phyloP scores from a whole-genome alignment of 2,113 vertebrate genomes.

The Gadus macrocephalus region DNA sequence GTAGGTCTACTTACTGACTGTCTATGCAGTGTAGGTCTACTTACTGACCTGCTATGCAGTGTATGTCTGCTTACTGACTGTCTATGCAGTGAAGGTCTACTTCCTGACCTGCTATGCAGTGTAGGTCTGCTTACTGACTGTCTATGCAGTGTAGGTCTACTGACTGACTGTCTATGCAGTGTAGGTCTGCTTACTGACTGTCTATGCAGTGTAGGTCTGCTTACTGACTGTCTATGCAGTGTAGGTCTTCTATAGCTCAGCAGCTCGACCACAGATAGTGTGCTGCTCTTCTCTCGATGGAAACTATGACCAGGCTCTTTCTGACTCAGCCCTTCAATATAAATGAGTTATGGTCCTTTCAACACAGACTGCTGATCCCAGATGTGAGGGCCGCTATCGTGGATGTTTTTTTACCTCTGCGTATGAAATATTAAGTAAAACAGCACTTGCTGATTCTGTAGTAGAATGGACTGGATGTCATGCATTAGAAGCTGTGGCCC shows the following conservation, averaged over 20 bases:
- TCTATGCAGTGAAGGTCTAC: no score
- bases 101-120: no score
- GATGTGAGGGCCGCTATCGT: not conserved
- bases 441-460: conserved; percentile 17
- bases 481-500: conserved; percentile 18
- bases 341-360: conserved; percentile 25
- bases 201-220: no score
- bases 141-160: no score
- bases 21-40: no score
- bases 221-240: no score
- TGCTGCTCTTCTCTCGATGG: not conserved
- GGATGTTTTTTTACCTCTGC: not conserved
- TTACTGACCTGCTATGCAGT: no score
- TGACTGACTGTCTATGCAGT: no score
- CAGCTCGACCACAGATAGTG: not conserved
- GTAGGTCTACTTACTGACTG: no score
- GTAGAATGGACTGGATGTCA: conserved; percentile 36
- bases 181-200: no score
- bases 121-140: no score
- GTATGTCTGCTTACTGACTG: no score
- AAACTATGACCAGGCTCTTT: conserved; percentile 7
- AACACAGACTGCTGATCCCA: conserved; percentile 9
- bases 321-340: conserved; percentile 28
- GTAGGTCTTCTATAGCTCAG: not conserved
- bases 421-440: not conserved